These are phyloP conservation scores for Platysternon megacephalum DNA, from an alignment of 2,113 vertebrate genomes.

Conservation along the genomic window DNA sequence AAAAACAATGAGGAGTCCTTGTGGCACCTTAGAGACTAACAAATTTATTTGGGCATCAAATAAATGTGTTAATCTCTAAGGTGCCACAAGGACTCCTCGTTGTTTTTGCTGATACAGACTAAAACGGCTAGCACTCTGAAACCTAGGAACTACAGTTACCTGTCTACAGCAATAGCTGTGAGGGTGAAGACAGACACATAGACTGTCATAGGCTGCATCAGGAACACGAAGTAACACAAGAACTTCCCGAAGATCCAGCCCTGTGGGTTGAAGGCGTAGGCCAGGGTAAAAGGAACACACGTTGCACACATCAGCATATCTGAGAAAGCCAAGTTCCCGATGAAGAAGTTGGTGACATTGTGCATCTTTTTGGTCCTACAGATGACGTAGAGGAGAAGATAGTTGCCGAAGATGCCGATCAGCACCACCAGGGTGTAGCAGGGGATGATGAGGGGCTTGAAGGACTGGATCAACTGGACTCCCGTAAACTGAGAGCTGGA, in stretches of 20 bases:
- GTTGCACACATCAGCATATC: conserved; percentile 92
- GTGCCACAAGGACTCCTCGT: too few species aligned
- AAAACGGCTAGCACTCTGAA: too few species aligned
- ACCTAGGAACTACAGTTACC: conserved; percentile 64
- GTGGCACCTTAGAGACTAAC: too few species aligned
- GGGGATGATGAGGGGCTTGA: conserved; percentile 88
- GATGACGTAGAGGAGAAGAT: conserved; percentile 89
- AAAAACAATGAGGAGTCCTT: too few species aligned
- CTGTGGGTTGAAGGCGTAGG: conserved; percentile 88
- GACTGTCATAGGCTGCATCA: conserved; percentile 89
- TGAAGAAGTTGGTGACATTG: conserved; percentile 92
- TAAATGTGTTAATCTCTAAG: too few species aligned
- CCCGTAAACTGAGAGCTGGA: conserved; percentile 81
- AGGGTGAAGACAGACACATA: conserved; percentile 91
- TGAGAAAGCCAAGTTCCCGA: conserved; percentile 90
- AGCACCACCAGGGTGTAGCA: conserved; percentile 88
- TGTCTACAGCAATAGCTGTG: conserved; percentile 90
- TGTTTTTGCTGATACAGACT: too few species aligned
- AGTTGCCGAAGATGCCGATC: conserved; percentile 87
- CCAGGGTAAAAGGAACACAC: conserved; percentile 89
- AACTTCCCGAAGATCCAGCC: conserved; percentile 91
- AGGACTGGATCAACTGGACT: conserved; percentile 88
- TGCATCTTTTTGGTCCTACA: conserved; percentile 91
- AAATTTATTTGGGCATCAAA: too few species aligned
- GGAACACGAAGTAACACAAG: conserved; percentile 90